Evolutionary conservation across 1,140 invertebrate species (phyloP).

Genomic region (Drosophila malerkotliana): DNA sequence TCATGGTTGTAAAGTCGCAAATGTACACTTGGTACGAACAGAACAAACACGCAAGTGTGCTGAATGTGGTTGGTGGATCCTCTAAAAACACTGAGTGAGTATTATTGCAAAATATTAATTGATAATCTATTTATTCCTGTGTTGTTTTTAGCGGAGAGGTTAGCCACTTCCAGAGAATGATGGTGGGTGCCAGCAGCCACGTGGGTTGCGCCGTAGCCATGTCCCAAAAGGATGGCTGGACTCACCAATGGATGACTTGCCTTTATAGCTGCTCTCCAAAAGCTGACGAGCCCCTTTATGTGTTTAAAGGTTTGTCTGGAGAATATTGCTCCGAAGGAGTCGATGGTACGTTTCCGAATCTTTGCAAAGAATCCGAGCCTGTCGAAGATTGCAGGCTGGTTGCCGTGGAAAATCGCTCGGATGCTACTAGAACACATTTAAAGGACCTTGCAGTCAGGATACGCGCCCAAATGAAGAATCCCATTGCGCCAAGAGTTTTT

Average conservation of each 20-base stretch:
- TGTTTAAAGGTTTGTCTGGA: neutral
- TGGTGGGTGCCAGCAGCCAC: neutral
- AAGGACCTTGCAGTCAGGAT: no score
- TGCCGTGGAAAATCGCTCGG: no score
- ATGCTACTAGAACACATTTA: no score
- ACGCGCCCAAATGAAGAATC: no score
- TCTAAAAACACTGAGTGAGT: neutral
- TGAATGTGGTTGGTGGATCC: neutral
- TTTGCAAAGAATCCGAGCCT: neutral
- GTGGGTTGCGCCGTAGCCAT: neutral
- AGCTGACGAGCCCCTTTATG: neutral
- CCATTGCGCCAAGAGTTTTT: neutral
- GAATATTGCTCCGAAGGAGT: neutral
- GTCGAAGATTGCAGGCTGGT: neutral
- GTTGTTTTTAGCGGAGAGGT: neutral
- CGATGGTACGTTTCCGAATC: neutral
- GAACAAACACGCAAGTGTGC: neutral
- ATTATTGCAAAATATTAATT: neutral
- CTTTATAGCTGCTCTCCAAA: neutral
- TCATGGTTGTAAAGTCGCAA: neutral
- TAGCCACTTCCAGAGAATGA: neutral
- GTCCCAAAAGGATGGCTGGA: neutral
- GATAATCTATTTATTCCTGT: neutral
- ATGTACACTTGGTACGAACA: neutral
- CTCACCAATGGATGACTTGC: neutral